Base-by-base conservation (phyloP, 2,888 invertebrate species). In the Parascotia fuliginaria region DNA sequence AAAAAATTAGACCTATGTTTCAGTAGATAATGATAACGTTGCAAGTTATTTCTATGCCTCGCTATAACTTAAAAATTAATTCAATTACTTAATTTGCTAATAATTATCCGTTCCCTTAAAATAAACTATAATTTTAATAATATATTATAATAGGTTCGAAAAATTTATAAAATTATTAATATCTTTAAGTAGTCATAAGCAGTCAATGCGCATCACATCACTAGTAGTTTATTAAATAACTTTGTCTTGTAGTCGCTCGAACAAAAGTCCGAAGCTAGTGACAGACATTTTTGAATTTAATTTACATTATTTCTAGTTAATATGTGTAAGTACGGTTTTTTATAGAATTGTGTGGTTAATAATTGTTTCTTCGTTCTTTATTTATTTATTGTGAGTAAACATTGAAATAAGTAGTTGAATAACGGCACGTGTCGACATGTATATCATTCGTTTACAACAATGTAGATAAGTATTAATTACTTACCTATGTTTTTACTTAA, bases 231-330 rank as follows among this genome's bases (percentile, higher is more conserved):
- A 42, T 40, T 36, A 57, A 39, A 28, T 44, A 24, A 34, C 27
- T 14, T 38, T 11, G 12, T 37, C 24, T 15, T 15, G 4, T 34
- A 9, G 14, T 37, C 24, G 24, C n/a, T n/a, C n/a, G n/a, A n/a
- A 9, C 38, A 9, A 13, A 27, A 13, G 42, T 48, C 46, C 41
- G 1, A 42, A 71, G 69, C 49, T 47, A 51, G 69, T 65, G 65
- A 65, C 56, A 65, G 69, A 68, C 65, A 68, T 65, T 65, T 56
- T 24, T 67, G 44, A 60, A 68, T 55, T 51, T 60, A 52, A 65
- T 64, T 68, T 46, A 49, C 47, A 50, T 54, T 60, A 48, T 60
- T 55, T 56, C 43, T 42, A 15, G 48, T 53, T 38, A 43, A 65
- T 45, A 65, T 65, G 65, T 65, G 65, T 65, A 60, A 65, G 65